These are phyloP conservation scores for Pempheris klunzingeri DNA, from an alignment of 2,797 vertebrate genomes.

Conservation along the genomic window DNA sequence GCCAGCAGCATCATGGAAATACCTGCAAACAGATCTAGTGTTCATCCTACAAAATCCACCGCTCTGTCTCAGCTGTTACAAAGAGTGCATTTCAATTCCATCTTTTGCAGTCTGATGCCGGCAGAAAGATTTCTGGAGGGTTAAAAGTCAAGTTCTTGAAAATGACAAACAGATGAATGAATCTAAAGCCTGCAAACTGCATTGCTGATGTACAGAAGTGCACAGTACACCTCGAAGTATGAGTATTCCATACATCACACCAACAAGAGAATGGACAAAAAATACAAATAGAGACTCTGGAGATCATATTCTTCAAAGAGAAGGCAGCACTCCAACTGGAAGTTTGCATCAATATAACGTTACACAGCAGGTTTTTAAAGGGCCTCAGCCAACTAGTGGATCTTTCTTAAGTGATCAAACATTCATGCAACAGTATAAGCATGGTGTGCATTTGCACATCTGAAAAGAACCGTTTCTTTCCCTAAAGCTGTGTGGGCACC, in stretches of 20 bases:
- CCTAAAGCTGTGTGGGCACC: conserved; percentile 31
- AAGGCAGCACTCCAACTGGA: background rate
- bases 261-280: background rate
- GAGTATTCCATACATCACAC: background rate
- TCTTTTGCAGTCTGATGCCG: conserved; percentile 2
- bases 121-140: background rate
- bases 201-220: conserved; percentile 1
- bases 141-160: conserved; percentile 2
- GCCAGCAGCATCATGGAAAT: conserved; percentile 31
- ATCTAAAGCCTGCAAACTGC: background rate
- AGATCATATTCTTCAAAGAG: conserved; percentile 10
- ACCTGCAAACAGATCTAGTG: conserved; percentile 29
- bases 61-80: conserved; percentile 18
- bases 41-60: conserved; percentile 21
- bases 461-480: conserved; percentile 42
- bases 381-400: conserved; percentile 1
- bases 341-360: conserved; percentile 43
- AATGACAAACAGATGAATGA: conserved; percentile 17
- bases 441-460: conserved; percentile 24
- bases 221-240: background rate
- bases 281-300: background rate
- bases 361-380: conserved; percentile 22
- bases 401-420: conserved; percentile 32
- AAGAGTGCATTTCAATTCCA: background rate
- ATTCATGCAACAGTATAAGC: conserved; percentile 36